phyloP scores from a whole-genome alignment of 1,140 invertebrate species.

The Magallana angulata region DNA sequence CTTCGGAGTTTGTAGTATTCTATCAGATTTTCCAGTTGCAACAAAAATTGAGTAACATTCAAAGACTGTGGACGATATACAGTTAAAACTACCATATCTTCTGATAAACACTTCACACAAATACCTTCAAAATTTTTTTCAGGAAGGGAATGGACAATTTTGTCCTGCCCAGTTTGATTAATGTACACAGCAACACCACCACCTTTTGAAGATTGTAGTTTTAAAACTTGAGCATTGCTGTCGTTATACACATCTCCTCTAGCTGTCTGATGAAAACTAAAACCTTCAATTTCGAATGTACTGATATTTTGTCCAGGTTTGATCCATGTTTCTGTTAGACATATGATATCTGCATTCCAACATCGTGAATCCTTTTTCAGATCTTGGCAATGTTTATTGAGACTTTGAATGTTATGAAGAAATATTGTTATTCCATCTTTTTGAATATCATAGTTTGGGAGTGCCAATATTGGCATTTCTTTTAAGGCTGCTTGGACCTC shows the following conservation, averaged over 20 bases:
- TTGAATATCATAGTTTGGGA: not conserved
- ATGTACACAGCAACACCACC: not conserved
- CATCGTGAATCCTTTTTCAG: not conserved
- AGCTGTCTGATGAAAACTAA: not conserved
- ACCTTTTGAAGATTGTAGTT: not conserved
- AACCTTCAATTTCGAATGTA: not conserved
- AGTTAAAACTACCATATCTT: not conserved
- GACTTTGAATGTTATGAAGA: slow-evolving; percentile 35
- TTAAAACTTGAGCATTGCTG: not conserved
- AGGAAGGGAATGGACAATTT: not conserved
- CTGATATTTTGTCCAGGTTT: not conserved
- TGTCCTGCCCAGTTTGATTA: not conserved
- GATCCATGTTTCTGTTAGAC: slow-evolving; percentile 44
- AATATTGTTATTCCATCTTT: not conserved
- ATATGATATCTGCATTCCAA: slow-evolving; percentile 19
- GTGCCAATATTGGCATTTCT: slow-evolving; percentile 2
- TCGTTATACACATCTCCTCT: slow-evolving; percentile 25
- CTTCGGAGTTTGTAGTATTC: not conserved
- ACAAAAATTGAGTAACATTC: not conserved
- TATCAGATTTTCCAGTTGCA: not conserved
- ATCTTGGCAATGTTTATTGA: not conserved
- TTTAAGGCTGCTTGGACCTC: not conserved
- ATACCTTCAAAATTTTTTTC: not conserved
- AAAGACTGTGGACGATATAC: not conserved
- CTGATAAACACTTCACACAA: not conserved